Conservation (phyloP, 2,113 vertebrate genomes). For the Cairina moschata region DNA sequence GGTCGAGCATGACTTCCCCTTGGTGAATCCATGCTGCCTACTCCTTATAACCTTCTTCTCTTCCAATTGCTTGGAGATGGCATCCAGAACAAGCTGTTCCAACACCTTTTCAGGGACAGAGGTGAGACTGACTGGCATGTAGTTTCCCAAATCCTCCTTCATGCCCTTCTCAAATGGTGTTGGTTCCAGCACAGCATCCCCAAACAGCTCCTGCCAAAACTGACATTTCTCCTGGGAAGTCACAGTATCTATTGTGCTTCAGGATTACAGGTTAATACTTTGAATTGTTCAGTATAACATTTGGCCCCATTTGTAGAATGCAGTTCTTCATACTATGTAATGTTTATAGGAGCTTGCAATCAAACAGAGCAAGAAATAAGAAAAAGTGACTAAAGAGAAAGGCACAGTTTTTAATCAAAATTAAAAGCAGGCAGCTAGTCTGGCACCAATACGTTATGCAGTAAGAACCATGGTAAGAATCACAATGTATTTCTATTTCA, state of each 20-base stretch:
- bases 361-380: background rate
- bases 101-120: too few relatives aligned
- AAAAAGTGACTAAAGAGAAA: background rate
- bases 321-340: background rate
- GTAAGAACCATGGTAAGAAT: background rate
- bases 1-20: too few relatives aligned
- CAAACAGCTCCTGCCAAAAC: background rate
- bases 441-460: background rate
- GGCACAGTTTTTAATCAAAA: background rate
- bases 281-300: fast-evolving
- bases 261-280: background rate
- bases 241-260: background rate
- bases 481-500: background rate
- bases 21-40: too few relatives aligned
- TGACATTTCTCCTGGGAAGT: background rate
- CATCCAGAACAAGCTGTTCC: too few relatives aligned
- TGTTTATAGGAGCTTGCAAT: background rate
- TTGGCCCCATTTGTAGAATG: background rate
- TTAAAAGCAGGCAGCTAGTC: background rate
- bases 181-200: background rate
- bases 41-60: too few relatives aligned
- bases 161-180: background rate
- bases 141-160: too few relatives aligned
- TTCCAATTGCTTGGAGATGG: too few relatives aligned
- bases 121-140: too few relatives aligned